These are phyloP conservation scores for Scaptodrosophila lebanonensis DNA, from an alignment of 1,140 invertebrate genomes.

Conservation along the genomic window DNA sequence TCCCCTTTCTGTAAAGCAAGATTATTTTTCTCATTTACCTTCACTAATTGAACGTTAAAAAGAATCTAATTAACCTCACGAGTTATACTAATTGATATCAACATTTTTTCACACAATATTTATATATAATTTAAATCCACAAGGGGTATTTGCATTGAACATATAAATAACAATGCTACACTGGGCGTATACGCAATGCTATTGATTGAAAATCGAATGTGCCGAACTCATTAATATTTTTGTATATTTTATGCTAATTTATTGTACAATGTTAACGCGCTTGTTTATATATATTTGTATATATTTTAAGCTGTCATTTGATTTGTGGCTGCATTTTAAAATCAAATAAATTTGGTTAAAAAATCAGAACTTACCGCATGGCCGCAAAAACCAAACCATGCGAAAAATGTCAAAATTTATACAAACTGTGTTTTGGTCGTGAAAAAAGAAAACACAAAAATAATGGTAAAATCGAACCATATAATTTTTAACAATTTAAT, in stretches of 20 bases:
- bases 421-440: too few relatives aligned
- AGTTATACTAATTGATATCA: slow-evolving; percentile 48
- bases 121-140: too few relatives aligned
- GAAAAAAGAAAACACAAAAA: slow-evolving; percentile 32
- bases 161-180: background rate
- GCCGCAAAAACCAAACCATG: slow-evolving; percentile 31
- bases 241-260: slow-evolving; percentile 48
- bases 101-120: slow-evolving; percentile 27
- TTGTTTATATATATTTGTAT: slow-evolving; percentile 26
- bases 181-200: slow-evolving; percentile 37
- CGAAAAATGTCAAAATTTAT: slow-evolving; percentile 56
- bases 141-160: too few relatives aligned
- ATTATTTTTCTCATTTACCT: too few relatives aligned
- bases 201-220: slow-evolving; percentile 51
- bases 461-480: slow-evolving; percentile 10
- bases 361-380: too few relatives aligned
- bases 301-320: slow-evolving; percentile 34
- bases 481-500: slow-evolving; percentile 30
- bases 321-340: slow-evolving; percentile 45
- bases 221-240: slow-evolving; percentile 48
- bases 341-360: slow-evolving; percentile 45
- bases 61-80: slow-evolving; percentile 33
- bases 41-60: too few relatives aligned
- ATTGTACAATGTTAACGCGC: slow-evolving; percentile 30
- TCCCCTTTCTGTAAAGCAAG: too few relatives aligned